Conservation (phyloP, 2,797 vertebrate genomes). For the Allobates femoralis region DNA sequence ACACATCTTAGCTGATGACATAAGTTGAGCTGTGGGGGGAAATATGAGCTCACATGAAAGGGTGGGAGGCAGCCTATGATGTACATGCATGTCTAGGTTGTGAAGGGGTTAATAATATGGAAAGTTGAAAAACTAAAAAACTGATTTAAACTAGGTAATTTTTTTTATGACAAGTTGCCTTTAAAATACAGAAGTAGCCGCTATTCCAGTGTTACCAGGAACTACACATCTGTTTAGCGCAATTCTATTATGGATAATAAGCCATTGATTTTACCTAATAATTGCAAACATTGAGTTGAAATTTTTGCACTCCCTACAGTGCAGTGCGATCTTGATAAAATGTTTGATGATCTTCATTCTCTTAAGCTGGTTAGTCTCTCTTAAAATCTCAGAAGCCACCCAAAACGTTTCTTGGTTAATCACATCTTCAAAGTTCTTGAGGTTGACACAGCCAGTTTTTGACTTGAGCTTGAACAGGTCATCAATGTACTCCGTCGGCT, state of each 20-base stretch:
- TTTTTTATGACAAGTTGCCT: too few species aligned
- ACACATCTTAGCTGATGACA: too few species aligned
- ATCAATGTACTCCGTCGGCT: conserved; percentile 97
- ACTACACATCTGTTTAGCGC: not conserved
- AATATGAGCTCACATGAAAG: too few species aligned
- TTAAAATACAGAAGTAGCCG: not conserved
- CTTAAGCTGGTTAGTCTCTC: conserved; percentile 95
- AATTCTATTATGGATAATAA: not conserved
- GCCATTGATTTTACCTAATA: conserved; percentile 84
- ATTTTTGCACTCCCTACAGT: conserved; percentile 99
- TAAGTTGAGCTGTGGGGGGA: too few species aligned
- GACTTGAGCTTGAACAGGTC: conserved; percentile 94
- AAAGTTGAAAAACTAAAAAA: too few species aligned
- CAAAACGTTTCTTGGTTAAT: conserved; percentile 99
- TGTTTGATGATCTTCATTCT: conserved; percentile 98
- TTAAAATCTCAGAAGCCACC: conserved; percentile 94
- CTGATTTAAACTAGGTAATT: too few species aligned
- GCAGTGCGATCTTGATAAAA: conserved; percentile 97
- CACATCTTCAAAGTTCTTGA: conserved; percentile 96
- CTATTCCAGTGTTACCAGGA: not conserved
- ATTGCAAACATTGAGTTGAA: conserved; percentile 99
- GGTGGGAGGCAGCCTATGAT: too few species aligned
- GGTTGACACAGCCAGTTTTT: conserved; percentile 85
- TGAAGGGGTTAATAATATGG: too few species aligned
- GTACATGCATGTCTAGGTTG: too few species aligned